Percentiles rank a stretch among this genome's conserved stretches.
phyloP scores from a whole-genome alignment of 2,113 vertebrate genomes.

The Mirounga angustirostris region DNA sequence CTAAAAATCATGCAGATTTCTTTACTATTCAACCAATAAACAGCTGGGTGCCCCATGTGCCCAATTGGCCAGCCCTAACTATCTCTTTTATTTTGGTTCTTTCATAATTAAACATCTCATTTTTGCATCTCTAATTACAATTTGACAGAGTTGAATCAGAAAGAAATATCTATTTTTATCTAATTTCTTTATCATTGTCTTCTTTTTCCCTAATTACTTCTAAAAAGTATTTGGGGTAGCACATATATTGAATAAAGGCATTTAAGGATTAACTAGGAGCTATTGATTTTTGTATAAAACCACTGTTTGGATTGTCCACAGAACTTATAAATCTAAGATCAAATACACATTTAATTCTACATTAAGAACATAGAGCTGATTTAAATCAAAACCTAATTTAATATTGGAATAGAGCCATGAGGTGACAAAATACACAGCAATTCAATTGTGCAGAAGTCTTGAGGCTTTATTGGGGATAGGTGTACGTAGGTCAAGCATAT shows the following conservation, averaged over 20 bases:
- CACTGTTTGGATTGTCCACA: neutral
- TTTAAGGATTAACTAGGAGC: neutral
- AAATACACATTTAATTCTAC: neutral
- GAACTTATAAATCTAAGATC: neutral
- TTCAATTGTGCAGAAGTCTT: neutral
- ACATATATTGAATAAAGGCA: neutral
- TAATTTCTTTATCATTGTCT: neutral
- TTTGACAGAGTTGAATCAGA: neutral
- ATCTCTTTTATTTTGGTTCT: neutral
- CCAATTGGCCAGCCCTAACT: neutral
- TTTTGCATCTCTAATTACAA: neutral
- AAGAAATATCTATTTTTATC: neutral
- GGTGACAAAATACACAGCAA: neutral
- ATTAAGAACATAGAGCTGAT: neutral
- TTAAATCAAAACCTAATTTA: neutral
- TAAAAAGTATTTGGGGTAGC: neutral
- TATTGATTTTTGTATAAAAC: neutral
- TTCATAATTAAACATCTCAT: neutral
- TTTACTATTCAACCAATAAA: neutral
- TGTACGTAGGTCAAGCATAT: neutral
- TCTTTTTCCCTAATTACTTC: neutral
- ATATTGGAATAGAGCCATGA: neutral
- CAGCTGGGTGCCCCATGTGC: rapidly evolving
- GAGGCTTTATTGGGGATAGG: neutral
- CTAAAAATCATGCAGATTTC: neutral